Percentiles rank a stretch among this genome's conserved stretches.
Evolutionary conservation across 1,140 invertebrate genomes (phyloP).

Genomic region (Wasmannia auropunctata): DNA sequence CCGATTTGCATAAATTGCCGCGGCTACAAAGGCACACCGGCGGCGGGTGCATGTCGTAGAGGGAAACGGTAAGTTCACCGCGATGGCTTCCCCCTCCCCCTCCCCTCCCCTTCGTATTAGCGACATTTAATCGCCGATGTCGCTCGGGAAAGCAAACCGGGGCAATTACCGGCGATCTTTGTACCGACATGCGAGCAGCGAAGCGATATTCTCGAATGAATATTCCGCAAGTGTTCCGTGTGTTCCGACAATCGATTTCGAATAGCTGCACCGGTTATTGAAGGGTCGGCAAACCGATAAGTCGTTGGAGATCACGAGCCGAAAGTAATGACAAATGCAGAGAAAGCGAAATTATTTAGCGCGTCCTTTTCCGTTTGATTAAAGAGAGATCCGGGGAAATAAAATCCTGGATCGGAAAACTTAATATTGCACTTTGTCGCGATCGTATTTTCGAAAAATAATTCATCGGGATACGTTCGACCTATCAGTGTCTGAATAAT

Average conservation of each 20-base stretch:
- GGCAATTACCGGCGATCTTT: constrained; percentile 56
- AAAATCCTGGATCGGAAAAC: not conserved
- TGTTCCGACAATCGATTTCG: constrained; percentile 35
- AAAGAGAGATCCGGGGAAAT: not conserved
- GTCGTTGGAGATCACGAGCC: not conserved
- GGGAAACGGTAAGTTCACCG: constrained; percentile 40
- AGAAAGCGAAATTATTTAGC: constrained; percentile 1
- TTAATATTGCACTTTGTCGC: not conserved
- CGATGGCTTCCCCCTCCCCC: constrained; percentile 30
- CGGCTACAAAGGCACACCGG: constrained; percentile 45
- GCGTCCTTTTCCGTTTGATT: not conserved
- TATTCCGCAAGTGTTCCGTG: constrained; percentile 52
- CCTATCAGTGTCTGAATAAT: not conserved
- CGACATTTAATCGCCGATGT: constrained; percentile 55
- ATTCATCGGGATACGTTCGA: not conserved
- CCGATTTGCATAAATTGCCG: constrained; percentile 55
- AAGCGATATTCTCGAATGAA: constrained; percentile 51
- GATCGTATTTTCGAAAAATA: not conserved
- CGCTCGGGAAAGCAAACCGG: constrained; percentile 40
- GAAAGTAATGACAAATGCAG: not conserved
- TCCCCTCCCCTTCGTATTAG: too few species aligned
- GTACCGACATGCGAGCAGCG: constrained; percentile 45
- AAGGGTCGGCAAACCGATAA: not conserved
- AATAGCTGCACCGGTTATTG: constrained; percentile 29
- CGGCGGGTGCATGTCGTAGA: constrained; percentile 21